These are phyloP conservation scores for Dasypus novemcinctus DNA, from an alignment of 2,113 vertebrate species.

Conservation along the genomic window DNA sequence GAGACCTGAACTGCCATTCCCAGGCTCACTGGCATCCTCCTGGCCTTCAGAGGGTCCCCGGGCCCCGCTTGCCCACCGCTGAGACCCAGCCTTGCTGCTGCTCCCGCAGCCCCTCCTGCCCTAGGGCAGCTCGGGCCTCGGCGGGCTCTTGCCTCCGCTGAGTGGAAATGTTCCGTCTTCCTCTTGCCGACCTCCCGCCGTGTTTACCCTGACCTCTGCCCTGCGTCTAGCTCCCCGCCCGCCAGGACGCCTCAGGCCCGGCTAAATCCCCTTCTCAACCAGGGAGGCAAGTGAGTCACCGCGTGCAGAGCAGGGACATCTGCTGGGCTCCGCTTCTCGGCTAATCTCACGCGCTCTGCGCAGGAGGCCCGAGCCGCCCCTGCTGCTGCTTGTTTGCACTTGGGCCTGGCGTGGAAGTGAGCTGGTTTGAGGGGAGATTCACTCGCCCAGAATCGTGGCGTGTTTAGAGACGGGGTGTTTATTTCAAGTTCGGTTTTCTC, in stretches of 20 bases:
- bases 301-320: constrained; percentile 59
- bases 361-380: constrained; percentile 14
- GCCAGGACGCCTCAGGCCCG: neutral
- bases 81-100: neutral
- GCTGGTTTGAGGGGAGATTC: neutral
- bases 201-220: constrained; percentile 70
- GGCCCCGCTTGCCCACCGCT: neutral
- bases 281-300: constrained; percentile 73
- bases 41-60: neutral
- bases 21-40: too few relatives aligned
- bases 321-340: constrained; percentile 33
- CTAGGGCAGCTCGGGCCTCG: neutral
- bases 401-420: neutral
- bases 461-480: neutral
- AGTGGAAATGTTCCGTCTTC: constrained; percentile 20
- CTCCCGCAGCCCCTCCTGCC: neutral
- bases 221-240: constrained; percentile 11
- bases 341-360: constrained; percentile 34
- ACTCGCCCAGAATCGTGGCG: neutral
- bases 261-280: constrained; percentile 44
- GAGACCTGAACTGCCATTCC: neutral
- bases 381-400: constrained; percentile 27
- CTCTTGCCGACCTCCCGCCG: constrained; percentile 22
- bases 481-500: constrained; percentile 29
- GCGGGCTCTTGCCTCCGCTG: neutral